Conservation (phyloP, 2,113 vertebrate genomes). For the Nothobranchius furzeri region DNA sequence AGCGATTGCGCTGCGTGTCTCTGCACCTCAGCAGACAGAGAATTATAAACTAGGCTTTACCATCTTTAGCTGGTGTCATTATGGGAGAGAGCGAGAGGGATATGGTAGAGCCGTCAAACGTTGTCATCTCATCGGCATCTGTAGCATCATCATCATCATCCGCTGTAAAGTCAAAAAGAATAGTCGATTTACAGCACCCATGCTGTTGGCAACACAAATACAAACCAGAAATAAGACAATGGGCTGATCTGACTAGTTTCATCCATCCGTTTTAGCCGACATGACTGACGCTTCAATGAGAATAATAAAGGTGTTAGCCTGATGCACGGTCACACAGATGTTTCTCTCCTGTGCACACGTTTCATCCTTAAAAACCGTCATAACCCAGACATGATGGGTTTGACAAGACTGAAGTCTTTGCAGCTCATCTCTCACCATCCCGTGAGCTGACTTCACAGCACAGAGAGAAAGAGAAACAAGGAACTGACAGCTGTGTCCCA, state of each 20-base stretch:
- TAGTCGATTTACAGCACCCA: neutral
- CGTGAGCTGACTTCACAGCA: constrained; percentile 29
- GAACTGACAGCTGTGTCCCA: constrained; percentile 12
- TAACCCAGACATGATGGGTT: constrained; percentile 7
- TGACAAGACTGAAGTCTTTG: constrained; percentile 37
- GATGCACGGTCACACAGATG: neutral
- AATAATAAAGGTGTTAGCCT: constrained; percentile 18
- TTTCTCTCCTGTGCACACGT: constrained; percentile 1
- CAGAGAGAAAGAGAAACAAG: constrained; percentile 9
- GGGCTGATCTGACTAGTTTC: neutral
- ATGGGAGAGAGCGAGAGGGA: constrained; percentile 91
- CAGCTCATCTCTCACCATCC: constrained; percentile 32
- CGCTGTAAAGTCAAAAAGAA: constrained; percentile 79
- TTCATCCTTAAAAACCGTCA: constrained; percentile 10
- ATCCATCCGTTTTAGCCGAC: neutral
- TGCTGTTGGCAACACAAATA: neutral
- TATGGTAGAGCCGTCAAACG: constrained; percentile 92
- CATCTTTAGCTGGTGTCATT: constrained; percentile 87
- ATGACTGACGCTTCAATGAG: neutral
- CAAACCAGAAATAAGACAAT: neutral
- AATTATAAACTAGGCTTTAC: constrained; percentile 65
- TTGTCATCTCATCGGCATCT: constrained; percentile 88
- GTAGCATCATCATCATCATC: constrained; percentile 84
- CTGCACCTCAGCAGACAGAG: too few relatives aligned
- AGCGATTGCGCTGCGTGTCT: too few relatives aligned